Percentiles rank a stretch among this genome's conserved stretches.
These are phyloP conservation scores for Drosophila nasuta DNA, from an alignment of 1,140 invertebrate genomes.

Conservation along the genomic window DNA sequence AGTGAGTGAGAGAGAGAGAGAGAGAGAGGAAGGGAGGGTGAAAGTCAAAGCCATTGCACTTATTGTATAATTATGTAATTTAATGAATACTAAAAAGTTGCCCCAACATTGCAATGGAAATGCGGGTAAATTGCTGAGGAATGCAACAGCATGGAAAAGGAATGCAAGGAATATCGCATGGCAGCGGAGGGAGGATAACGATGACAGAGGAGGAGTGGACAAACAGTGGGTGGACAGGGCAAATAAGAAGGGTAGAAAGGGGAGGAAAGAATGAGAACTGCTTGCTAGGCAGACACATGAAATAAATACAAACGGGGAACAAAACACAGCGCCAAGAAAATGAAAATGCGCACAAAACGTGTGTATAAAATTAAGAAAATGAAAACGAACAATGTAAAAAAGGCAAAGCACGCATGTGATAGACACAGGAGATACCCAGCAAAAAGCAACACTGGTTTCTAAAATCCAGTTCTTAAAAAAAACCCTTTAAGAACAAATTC, in stretches of 20 bases:
- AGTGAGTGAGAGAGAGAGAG: background rate
- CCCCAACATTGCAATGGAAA: constrained; percentile 20
- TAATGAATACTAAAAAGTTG: constrained; percentile 81
- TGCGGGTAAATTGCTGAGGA: constrained; percentile 6
- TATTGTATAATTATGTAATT: constrained; percentile 83
- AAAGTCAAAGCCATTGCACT: constrained; percentile 71
- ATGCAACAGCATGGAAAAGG: background rate
- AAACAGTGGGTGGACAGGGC: too few relatives aligned
- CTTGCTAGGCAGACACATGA: constrained; percentile 38
- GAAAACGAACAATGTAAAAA: constrained; percentile 45
- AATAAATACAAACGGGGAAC: constrained; percentile 69
- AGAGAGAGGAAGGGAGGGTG: background rate
- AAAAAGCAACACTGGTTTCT: background rate
- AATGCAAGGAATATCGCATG: constrained; percentile 2
- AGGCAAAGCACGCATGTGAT: too few relatives aligned
- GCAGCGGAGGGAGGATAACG: background rate
- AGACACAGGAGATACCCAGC: background rate
- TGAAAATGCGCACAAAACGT: constrained; percentile 65
- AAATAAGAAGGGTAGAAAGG: background rate
- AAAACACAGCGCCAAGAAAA: constrained; percentile 60
- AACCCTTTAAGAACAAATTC: too few relatives aligned
- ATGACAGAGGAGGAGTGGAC: too few relatives aligned
- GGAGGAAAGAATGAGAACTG: background rate
- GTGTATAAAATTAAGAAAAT: constrained; percentile 80
- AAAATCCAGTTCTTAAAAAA: background rate